A percentile compares a stretch with the other conserved stretches of the same genome.
phyloP scores from a whole-genome alignment of 2,888 invertebrate genomes.

The Epirrhoe alternata region DNA sequence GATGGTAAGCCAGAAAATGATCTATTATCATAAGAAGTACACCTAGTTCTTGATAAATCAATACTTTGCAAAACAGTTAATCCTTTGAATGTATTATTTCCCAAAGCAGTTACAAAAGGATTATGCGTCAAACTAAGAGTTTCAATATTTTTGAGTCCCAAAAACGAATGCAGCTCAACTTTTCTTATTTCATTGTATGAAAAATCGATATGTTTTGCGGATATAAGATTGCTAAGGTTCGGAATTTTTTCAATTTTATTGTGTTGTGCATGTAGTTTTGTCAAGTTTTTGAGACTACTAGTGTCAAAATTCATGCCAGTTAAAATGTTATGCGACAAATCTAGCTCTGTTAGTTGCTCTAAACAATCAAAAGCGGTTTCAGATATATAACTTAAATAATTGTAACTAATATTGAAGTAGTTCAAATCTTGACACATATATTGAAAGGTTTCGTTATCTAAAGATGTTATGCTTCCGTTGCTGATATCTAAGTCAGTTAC shows the following conservation, averaged over 20 bases:
- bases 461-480: slow-evolving; percentile 26
- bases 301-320: slow-evolving; percentile 31
- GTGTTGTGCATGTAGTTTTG: slow-evolving; percentile 25
- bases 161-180: slow-evolving; percentile 31
- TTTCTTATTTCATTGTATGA: slow-evolving; percentile 32
- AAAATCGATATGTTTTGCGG: slow-evolving; percentile 35
- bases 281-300: slow-evolving; percentile 24
- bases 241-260: slow-evolving; percentile 31
- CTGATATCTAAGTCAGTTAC: slow-evolving; percentile 32
- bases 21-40: slow-evolving; percentile 30
- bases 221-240: slow-evolving; percentile 17
- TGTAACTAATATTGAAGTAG: slow-evolving; percentile 35
- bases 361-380: slow-evolving; percentile 31
- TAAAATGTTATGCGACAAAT: slow-evolving; percentile 38
- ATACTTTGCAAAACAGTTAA: slow-evolving; percentile 29
- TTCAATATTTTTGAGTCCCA: slow-evolving; percentile 23
- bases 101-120: slow-evolving; percentile 30
- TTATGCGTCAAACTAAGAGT: slow-evolving; percentile 20
- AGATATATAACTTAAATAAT: slow-evolving; percentile 31
- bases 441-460: slow-evolving; percentile 30
- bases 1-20: slow-evolving; percentile 35
- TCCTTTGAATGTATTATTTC: slow-evolving; percentile 30
- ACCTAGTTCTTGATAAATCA: slow-evolving; percentile 32
- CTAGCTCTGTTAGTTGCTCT: slow-evolving; percentile 22
- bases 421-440: slow-evolving; percentile 28